phyloP scores from a whole-genome alignment of 2,888 invertebrate genomes.

The Drosophila emarginata region DNA sequence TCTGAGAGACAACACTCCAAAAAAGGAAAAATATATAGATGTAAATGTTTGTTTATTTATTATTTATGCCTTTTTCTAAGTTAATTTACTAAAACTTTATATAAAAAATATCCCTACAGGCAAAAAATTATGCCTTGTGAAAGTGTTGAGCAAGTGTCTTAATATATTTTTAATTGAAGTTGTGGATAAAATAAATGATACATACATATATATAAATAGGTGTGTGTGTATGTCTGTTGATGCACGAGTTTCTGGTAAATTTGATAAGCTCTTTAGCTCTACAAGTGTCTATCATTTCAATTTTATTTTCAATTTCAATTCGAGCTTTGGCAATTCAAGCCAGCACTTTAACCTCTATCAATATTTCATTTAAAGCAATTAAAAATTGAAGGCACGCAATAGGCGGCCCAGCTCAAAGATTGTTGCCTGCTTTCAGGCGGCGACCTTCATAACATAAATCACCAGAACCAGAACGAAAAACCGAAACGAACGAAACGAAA shows the following conservation, averaged over 20 bases:
- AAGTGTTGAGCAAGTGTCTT: background rate
- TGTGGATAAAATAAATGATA: background rate
- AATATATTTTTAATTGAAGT: background rate
- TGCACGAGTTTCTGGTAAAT: slow-evolving; percentile 13
- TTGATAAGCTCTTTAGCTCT: slow-evolving; percentile 30
- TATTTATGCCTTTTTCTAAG: too few relatives aligned
- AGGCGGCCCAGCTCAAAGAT: slow-evolving; percentile 18
- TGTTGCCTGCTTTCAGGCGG: slow-evolving; percentile 37
- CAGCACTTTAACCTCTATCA: slow-evolving; percentile 60
- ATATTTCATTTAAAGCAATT: slow-evolving; percentile 66
- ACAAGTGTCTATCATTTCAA: background rate
- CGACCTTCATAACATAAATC: slow-evolving; percentile 57
- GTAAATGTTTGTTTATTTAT: too few relatives aligned
- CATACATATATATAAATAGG: too few relatives aligned
- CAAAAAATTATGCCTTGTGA: background rate
- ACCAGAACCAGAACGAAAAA: slow-evolving; percentile 33
- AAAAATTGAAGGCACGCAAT: slow-evolving; percentile 70
- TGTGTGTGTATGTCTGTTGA: slow-evolving; percentile 19
- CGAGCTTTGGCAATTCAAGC: slow-evolving; percentile 16
- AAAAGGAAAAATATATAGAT: too few relatives aligned
- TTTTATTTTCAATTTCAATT: background rate
- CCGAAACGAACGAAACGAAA: slow-evolving; percentile 1
- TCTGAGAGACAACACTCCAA: too few relatives aligned
- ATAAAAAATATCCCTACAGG: too few relatives aligned
- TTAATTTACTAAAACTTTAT: too few relatives aligned